A percentile compares a stretch with the other conserved stretches of the same genome.
Conservation (phyloP, 2,113 vertebrate species). For the Parus major region DNA sequence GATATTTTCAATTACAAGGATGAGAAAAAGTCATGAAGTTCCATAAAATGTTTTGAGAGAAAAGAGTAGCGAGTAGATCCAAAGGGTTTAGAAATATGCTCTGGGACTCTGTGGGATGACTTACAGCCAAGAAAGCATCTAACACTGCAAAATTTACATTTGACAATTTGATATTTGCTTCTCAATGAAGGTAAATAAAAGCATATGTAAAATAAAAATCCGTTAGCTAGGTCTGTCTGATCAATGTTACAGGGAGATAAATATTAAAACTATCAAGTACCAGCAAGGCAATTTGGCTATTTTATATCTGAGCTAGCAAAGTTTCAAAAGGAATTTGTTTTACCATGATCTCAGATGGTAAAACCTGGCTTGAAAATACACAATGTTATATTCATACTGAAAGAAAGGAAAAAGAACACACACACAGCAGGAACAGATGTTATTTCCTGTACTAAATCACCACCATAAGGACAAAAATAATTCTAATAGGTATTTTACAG, state of each 20-base stretch:
- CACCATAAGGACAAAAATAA: slow-evolving; percentile 4
- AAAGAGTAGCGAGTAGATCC: neutral
- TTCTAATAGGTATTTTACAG: neutral
- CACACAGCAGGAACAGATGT: slow-evolving; percentile 13
- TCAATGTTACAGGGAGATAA: neutral
- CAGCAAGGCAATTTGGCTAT: neutral
- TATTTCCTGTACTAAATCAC: slow-evolving; percentile 46
- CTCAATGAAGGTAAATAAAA: neutral
- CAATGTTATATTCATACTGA: neutral
- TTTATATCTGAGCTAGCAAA: neutral
- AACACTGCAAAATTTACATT: neutral
- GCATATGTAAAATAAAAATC: neutral
- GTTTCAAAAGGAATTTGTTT: neutral
- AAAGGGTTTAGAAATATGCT: neutral
- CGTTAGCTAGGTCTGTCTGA: neutral
- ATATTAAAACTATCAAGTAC: neutral
- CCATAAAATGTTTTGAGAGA: neutral
- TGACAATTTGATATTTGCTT: neutral
- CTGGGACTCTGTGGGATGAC: neutral
- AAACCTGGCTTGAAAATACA: slow-evolving; percentile 27
- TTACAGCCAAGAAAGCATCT: neutral
- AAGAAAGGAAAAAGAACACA: slow-evolving; percentile 19
- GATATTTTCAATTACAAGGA: neutral
- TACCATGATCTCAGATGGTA: neutral
- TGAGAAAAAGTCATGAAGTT: neutral